Evolutionary conservation across 2,888 invertebrate genomes (phyloP).

Genomic region (Macrophya alboannulata): DNA sequence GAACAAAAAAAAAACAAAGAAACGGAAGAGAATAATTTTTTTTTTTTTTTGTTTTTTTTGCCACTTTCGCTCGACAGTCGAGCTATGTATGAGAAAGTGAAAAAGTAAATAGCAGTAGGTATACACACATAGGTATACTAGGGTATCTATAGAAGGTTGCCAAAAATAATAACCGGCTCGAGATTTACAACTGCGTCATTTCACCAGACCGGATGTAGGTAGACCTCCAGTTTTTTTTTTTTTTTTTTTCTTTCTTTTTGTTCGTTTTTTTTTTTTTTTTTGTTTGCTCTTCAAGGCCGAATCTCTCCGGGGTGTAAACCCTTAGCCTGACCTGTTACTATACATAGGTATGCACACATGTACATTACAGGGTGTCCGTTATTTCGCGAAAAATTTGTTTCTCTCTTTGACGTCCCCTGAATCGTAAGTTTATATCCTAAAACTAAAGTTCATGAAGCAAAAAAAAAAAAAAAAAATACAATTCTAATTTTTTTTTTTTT

Average conservation of each 20-base stretch:
- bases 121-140: not conserved
- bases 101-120: not conserved
- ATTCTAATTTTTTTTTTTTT: no score
- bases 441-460: no score
- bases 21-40: not conserved
- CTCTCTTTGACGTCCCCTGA: no score
- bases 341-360: not conserved
- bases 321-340: not conserved
- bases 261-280: not conserved
- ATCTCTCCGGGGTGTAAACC: not conserved
- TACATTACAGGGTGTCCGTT: no score
- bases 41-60: not conserved
- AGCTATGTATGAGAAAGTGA: not conserved
- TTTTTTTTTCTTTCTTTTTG: no score
- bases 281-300: not conserved
- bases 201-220: not conserved
- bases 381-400: no score
- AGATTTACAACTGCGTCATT: not conserved
- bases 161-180: constrained; percentile 5
- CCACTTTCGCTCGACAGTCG: not conserved
- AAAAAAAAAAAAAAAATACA: no score
- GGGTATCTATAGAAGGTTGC: not conserved
- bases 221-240: not conserved
- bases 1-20: not conserved
- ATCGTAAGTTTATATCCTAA: no score